Percentiles rank a stretch among this genome's conserved stretches.
Conservation (phyloP, 2,888 invertebrate species). For the Drosophila lacicola region DNA sequence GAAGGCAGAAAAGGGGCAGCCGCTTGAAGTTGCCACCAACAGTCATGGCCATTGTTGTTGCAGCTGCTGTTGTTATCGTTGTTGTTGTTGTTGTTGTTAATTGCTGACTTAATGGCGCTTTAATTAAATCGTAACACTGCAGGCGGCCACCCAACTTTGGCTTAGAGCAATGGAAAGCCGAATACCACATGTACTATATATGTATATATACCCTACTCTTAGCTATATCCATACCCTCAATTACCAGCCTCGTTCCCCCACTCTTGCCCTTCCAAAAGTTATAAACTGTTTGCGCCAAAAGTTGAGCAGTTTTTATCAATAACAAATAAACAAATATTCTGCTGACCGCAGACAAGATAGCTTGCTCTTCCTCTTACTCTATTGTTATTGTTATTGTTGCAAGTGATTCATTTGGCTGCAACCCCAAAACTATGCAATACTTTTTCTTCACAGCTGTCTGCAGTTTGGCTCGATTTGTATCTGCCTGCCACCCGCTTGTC, state of each 20-base stretch:
- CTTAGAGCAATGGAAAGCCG: constrained; percentile 29
- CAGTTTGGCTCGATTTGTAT: constrained; percentile 32
- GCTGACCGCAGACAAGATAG: constrained; percentile 57
- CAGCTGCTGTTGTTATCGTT: constrained; percentile 26
- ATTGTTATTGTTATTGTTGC: constrained; percentile 7
- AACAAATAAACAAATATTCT: constrained; percentile 49
- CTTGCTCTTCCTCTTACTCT: constrained; percentile 11
- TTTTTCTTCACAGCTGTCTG: constrained; percentile 40
- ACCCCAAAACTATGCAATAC: constrained; percentile 50
- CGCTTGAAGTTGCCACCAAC: constrained; percentile 52
- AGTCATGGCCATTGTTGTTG: constrained; percentile 45
- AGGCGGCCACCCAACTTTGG: constrained; percentile 39
- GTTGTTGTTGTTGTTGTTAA: constrained; percentile 75
- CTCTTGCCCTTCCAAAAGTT: constrained; percentile 17
- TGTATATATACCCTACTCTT: neutral
- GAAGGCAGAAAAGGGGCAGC: constrained; percentile 46
- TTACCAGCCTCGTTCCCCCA: too few species aligned
- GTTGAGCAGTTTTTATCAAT: constrained; percentile 64
- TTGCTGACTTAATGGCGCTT: constrained; percentile 84
- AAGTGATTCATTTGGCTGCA: constrained; percentile 49
- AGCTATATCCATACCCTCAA: too few species aligned
- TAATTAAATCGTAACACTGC: constrained; percentile 83
- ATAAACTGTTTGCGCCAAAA: constrained; percentile 52
- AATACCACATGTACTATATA: neutral
- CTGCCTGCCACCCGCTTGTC: constrained; percentile 2